Evolutionary conservation across 2,113 vertebrate species (phyloP), one percentile per base, ranked within the genome.

Genomic region (Apteryx mantelli): DNA sequence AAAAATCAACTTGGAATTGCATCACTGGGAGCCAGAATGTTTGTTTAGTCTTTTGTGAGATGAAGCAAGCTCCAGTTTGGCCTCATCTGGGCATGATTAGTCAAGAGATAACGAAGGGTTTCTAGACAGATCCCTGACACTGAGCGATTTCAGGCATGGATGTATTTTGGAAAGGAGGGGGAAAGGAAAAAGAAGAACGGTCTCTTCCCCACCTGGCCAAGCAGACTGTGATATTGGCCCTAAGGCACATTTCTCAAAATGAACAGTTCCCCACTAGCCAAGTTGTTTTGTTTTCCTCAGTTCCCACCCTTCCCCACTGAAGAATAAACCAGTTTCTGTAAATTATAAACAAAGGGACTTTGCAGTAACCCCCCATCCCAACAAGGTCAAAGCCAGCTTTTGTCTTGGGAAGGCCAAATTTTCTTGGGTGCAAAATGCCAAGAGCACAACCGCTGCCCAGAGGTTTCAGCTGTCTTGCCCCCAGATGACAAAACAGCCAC

Each of bases 1-100:
- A 97, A 97, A 98, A 97, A 97, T 96, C 96, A 97, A 97, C 97
- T 97, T 34, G 53, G 83, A 64, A 82, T 96, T 97, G 95, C 92
- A 96, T 97, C 97, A 95, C 92, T 5, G 1, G 91, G 95, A 96
- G 96, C 53, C 79, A 80, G 92, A 89, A n/a, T 97, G 97, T 98
- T 97, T 98, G 93, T 96, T 97, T 92, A 96, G 95, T 88, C 95
- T 96, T 97, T 95, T 94, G 95, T 85, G 92, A 93, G 91, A 94
- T 95, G 96, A 97, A 98, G 95, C 95, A 96, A 97, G 94, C 82
- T 88, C 55, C 82, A 88, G 80, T 93, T 96, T 96, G 94, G 92
- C 93, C 96, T 95, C 95, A 93, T 95, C 91, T 85, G 97, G 86
- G 89, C 94, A 42, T 65, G 93, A 91, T 86, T 93, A 93, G 93